Evolutionary conservation across 2,113 vertebrate species (phyloP).

Genomic region (Bostrychus sinensis): DNA sequence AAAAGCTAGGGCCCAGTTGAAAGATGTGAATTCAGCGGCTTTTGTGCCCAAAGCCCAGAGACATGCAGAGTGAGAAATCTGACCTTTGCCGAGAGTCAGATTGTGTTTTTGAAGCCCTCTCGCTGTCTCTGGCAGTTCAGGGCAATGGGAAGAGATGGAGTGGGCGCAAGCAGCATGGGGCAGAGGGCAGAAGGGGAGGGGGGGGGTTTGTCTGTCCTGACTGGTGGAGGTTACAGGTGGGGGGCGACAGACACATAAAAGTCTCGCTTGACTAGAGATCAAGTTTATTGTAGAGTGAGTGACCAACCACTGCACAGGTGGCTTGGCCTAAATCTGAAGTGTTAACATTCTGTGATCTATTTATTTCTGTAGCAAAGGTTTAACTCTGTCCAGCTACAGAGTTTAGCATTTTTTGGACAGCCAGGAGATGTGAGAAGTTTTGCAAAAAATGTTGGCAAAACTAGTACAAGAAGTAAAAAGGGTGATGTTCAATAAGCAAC

Average conservation of each 20-base stretch:
- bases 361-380: no score
- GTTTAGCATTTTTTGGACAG: no score
- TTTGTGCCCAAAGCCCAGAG: conserved; percentile 74
- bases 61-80: conserved; percentile 76
- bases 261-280: conserved; percentile 25
- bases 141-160: conserved; percentile 50
- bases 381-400: no score
- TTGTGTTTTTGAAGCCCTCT: conserved; percentile 83
- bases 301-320: neutral
- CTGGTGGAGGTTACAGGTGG: conserved; percentile 53
- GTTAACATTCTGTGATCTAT: no score
- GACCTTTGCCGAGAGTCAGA: conserved; percentile 71
- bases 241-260: conserved; percentile 8
- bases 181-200: conserved; percentile 25
- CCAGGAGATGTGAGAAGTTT: no score
- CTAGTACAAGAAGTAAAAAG: no score
- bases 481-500: no score
- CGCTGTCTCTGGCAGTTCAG: conserved; percentile 69
- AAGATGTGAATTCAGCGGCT: conserved; percentile 84
- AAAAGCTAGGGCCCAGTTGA: conserved; percentile 80
- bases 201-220: conserved; percentile 23
- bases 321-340: neutral
- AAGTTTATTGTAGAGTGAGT: conserved; percentile 45
- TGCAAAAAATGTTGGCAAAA: no score
- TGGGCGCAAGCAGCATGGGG: conserved; percentile 30